Conservation (phyloP, 2,888 invertebrate genomes). For the Epinotia ramella region DNA sequence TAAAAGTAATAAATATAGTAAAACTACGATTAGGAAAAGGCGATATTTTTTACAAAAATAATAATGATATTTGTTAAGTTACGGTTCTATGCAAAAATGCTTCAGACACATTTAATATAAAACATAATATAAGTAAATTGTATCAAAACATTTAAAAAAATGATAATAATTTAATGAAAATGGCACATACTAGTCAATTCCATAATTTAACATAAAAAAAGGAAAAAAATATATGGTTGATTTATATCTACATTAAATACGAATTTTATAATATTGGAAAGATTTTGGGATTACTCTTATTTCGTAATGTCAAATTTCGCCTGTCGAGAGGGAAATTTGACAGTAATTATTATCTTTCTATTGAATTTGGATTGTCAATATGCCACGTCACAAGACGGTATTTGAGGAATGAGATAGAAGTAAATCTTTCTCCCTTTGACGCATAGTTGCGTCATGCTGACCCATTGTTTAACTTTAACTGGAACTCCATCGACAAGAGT, state of each 20-base stretch:
- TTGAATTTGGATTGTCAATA: conserved; percentile 22
- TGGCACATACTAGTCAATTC: conserved; percentile 44
- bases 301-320: conserved; percentile 4
- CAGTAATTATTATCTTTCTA: not conserved
- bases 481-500: too few species aligned
- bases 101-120: not conserved
- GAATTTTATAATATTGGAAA: conserved; percentile 33
- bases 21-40: not conserved
- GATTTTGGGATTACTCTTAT: conserved; percentile 33
- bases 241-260: conserved; percentile 17
- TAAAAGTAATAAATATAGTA: too few species aligned
- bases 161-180: conserved; percentile 33
- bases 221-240: not conserved
- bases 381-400: not conserved
- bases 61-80: not conserved
- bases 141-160: conserved; percentile 29
- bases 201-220: conserved; percentile 28
- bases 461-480: too few species aligned
- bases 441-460: too few species aligned
- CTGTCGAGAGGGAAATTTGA: not conserved
- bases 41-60: not conserved
- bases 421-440: too few species aligned
- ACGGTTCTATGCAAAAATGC: not conserved
- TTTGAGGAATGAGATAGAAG: too few species aligned
- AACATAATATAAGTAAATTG: conserved; percentile 5